phyloP scores from a whole-genome alignment of 1,140 invertebrate species.

The Eurosta solidaginis region DNA sequence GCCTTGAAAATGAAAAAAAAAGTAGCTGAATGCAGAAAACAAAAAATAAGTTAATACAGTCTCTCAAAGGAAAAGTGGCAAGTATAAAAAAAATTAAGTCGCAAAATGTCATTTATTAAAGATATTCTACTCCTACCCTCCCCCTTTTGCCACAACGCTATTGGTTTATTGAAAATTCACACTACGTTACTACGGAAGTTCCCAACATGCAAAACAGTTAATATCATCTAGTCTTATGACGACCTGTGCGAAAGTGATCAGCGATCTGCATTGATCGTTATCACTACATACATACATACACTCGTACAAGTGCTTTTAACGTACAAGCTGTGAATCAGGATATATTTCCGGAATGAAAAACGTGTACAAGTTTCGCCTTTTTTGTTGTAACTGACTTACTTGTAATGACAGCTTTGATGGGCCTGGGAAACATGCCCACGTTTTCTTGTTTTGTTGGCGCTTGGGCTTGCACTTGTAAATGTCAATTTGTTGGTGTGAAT shows the following conservation, averaged over 20 bases:
- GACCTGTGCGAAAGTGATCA: not conserved
- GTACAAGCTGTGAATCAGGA: not conserved
- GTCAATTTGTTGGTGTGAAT: not conserved
- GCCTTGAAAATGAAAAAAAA: not conserved
- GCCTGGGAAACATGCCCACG: conserved; percentile 3
- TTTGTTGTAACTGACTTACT: not conserved
- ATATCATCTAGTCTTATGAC: no score
- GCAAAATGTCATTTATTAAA: not conserved
- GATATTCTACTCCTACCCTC: not conserved
- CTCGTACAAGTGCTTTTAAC: not conserved
- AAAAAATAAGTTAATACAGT: not conserved
- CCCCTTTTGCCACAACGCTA: not conserved
- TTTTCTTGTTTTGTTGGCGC: not conserved
- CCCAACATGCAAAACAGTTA: conserved; percentile 27
- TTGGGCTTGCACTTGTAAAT: not conserved
- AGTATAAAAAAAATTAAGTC: not conserved
- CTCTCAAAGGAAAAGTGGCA: not conserved
- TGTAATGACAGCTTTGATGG: not conserved
- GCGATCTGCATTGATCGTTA: not conserved
- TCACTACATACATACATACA: not conserved
- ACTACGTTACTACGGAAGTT: not conserved
- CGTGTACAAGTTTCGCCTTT: not conserved
- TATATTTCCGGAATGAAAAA: conserved; percentile 12
- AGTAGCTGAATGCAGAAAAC: not conserved
- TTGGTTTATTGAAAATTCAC: not conserved